These are phyloP conservation scores for Eilema caniola DNA, from an alignment of 2,888 invertebrate species.

Conservation along the genomic window DNA sequence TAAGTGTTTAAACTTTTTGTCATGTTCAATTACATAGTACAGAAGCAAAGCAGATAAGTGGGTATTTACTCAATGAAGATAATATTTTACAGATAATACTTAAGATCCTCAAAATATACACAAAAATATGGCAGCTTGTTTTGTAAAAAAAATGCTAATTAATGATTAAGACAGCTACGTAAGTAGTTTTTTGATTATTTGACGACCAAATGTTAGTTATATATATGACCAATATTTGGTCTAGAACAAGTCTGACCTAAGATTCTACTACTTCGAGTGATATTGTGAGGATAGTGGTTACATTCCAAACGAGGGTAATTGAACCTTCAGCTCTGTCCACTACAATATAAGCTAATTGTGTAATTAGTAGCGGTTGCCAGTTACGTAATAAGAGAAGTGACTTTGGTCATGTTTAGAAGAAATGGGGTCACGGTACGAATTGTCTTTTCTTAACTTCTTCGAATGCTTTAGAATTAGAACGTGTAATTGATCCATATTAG, in stretches of 20 bases:
- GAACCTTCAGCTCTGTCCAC: slow-evolving; percentile 53
- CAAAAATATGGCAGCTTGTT: too few species aligned
- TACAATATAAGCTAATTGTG: slow-evolving; percentile 61
- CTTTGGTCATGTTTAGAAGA: slow-evolving; percentile 40
- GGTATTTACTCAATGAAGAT: too few species aligned
- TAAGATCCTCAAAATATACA: too few species aligned
- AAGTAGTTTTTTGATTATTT: too few species aligned
- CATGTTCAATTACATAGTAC: neutral
- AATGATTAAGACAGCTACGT: too few species aligned
- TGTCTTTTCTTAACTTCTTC: slow-evolving; percentile 52
- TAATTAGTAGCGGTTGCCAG: slow-evolving; percentile 55
- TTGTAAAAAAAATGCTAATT: too few species aligned
- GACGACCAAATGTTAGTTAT: too few species aligned
- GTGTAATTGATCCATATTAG: slow-evolving; percentile 49
- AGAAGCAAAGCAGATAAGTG: too few species aligned
- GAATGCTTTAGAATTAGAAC: slow-evolving; percentile 48
- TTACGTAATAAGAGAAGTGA: slow-evolving; percentile 51
- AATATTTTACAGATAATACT: too few species aligned
- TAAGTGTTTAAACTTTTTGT: neutral
- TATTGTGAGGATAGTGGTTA: slow-evolving; percentile 38
- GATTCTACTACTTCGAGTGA: slow-evolving; percentile 27
- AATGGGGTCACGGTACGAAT: slow-evolving; percentile 62
- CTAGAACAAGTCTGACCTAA: too few species aligned
- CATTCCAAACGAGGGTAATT: slow-evolving; percentile 50
- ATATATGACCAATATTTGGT: too few species aligned